A percentile compares a stretch with the other conserved stretches of the same genome.
Evolutionary conservation across 2,888 invertebrate species (phyloP).

Genomic region (Drosophila subsilvestris): DNA sequence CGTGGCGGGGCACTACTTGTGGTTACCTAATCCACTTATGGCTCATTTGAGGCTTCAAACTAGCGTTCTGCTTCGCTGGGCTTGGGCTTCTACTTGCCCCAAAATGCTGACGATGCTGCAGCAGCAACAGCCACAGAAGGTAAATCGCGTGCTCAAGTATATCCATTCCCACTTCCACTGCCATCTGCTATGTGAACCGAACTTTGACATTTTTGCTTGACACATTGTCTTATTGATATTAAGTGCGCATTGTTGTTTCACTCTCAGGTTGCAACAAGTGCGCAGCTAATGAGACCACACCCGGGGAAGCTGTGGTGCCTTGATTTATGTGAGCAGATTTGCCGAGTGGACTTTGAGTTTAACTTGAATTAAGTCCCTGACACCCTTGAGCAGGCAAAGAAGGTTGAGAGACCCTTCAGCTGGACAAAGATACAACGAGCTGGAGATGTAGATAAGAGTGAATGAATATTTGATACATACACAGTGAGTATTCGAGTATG

Average conservation of each 20-base stretch:
- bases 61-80: too few relatives aligned
- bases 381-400: too few relatives aligned
- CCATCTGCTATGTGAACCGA: background rate
- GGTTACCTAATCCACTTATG: background rate
- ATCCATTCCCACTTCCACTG: background rate
- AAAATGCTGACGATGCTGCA: too few relatives aligned
- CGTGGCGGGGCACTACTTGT: too few relatives aligned
- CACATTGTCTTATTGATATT: conserved; percentile 37
- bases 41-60: too few relatives aligned
- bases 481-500: too few relatives aligned
- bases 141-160: conserved; percentile 10
- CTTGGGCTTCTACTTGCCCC: too few relatives aligned
- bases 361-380: background rate
- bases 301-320: background rate
- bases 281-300: conserved; percentile 38
- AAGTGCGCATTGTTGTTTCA: conserved; percentile 20
- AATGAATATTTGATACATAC: too few relatives aligned
- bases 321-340: conserved; percentile 12
- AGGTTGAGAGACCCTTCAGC: too few relatives aligned
- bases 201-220: conserved; percentile 21
- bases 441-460: too few relatives aligned
- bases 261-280: conserved; percentile 56
- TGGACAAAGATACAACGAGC: too few relatives aligned
- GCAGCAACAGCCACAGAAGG: background rate
- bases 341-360: background rate